Evolutionary conservation across 2,113 vertebrate species (phyloP).

Genomic region (Dipodomys stephensi): DNA sequence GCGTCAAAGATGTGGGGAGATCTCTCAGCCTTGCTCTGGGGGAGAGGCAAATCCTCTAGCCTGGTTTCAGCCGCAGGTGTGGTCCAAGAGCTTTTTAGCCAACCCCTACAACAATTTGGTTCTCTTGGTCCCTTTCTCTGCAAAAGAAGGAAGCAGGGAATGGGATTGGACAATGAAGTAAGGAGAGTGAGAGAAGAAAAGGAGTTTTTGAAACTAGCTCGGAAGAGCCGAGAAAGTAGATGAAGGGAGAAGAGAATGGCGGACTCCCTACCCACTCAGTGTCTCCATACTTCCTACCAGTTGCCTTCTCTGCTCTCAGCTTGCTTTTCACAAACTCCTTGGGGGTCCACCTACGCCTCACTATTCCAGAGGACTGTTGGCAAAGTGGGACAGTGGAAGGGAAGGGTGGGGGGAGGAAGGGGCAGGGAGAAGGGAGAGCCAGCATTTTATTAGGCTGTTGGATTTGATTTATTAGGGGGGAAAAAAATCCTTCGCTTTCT

Average conservation of each 20-base stretch:
- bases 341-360: background rate
- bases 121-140: background rate
- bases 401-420: background rate
- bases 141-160: constrained; percentile 30
- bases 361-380: constrained; percentile 21
- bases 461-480: constrained; percentile 88
- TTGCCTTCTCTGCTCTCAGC: constrained; percentile 1
- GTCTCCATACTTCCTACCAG: background rate
- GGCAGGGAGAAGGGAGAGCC: constrained; percentile 41
- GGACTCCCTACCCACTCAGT: background rate
- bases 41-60: background rate
- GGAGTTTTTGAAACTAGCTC: background rate
- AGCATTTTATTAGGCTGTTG: constrained; percentile 84
- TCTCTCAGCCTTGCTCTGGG: background rate
- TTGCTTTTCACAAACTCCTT: constrained; percentile 1
- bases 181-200: background rate
- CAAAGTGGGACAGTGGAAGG: constrained; percentile 29
- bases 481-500: constrained; percentile 82
- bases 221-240: constrained; percentile 35
- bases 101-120: background rate
- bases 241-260: background rate
- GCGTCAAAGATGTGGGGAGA: constrained; percentile 69
- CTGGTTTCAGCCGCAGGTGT: constrained; percentile 53
- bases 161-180: background rate
- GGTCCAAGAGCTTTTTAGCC: background rate